Base-by-base conservation (phyloP, 2,797 vertebrate genomes). In the Ispidina lecontei region DNA sequence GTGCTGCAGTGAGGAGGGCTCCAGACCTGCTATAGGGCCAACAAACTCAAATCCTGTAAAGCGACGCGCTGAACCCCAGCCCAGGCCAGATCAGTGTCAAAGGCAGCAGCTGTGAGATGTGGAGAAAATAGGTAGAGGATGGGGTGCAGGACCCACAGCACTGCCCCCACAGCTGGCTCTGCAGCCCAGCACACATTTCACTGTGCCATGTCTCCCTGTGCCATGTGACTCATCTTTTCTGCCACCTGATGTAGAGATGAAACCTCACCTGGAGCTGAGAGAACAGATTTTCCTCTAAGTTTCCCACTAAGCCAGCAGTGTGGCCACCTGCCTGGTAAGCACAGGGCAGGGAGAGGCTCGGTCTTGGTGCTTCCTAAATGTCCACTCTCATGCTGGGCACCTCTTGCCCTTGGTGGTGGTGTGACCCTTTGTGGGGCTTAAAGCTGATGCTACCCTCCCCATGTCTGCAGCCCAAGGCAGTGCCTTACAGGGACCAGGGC, bases 1-100 rank as follows among this genome's bases (percentile, higher is more conserved):
- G 0, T 44, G n/a, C 60, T 26, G 58, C 13, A 29, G 35, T 1
- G 0, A 51, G n/a, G 44, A 70, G 22, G 0, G 0, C 60, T 79
- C 69, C n/a, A 2, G 4, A 28, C 44, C 7, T 3, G 1, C 25
- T 2, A 1, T 3, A 29, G 28, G n/a, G n/a, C 29, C 33, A 49
- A 23, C 44, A 67, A 65, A 46, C 14, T 9, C 11, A 47, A 84
- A 25, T 58, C 39, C 31, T 69, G 3, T 20, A 12, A 12, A 64
- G 35, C 14, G 14, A 6, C 44, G 29, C 20, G 69, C 72, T 65
- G 60, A 76, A 39, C 55, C 21, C 21, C 37, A 72, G 56, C 31
- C 47, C 4, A 0, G 12, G 23, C 17, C 1, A 4, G 31, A 22
- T 21, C 43, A 43, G 56, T 2, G 1, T 33, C 6, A 2, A 72